Conservation (phyloP, 2,888 invertebrate species). For the Melikaiella ostensackeni region DNA sequence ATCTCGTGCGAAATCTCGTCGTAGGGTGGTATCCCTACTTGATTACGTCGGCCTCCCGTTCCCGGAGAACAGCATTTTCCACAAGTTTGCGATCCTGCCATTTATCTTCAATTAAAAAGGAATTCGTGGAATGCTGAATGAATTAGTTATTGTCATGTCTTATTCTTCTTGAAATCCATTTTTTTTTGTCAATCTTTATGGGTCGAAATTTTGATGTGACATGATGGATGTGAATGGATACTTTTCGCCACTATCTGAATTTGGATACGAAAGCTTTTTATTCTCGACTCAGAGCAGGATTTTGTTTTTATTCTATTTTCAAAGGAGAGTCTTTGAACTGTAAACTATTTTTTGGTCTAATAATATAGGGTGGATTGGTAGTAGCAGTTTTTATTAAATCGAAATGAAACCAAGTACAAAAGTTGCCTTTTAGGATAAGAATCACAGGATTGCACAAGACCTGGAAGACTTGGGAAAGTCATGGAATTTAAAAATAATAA, state of each 20-base stretch:
- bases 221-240: neutral
- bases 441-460: too few relatives aligned
- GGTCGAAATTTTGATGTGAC: neutral
- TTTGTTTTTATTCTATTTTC: neutral
- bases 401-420: too few relatives aligned
- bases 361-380: too few relatives aligned
- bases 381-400: too few relatives aligned
- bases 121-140: neutral
- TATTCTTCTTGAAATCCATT: neutral
- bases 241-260: neutral
- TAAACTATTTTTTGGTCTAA: too few relatives aligned
- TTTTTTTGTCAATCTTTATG: neutral
- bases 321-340: too few relatives aligned
- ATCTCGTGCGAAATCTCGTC: constrained; percentile 62
- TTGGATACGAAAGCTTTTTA: neutral
- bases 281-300: neutral
- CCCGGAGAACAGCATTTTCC: constrained; percentile 30
- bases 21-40: constrained; percentile 44
- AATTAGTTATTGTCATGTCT: neutral
- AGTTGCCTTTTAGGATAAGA: too few relatives aligned
- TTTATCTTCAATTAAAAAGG: constrained; percentile 23
- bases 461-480: too few relatives aligned
- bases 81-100: constrained; percentile 37
- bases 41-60: constrained; percentile 36
- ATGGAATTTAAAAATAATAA: too few relatives aligned